Evolutionary conservation across 2,113 vertebrate genomes (phyloP).

Genomic region (Xiphophorus hellerii): DNA sequence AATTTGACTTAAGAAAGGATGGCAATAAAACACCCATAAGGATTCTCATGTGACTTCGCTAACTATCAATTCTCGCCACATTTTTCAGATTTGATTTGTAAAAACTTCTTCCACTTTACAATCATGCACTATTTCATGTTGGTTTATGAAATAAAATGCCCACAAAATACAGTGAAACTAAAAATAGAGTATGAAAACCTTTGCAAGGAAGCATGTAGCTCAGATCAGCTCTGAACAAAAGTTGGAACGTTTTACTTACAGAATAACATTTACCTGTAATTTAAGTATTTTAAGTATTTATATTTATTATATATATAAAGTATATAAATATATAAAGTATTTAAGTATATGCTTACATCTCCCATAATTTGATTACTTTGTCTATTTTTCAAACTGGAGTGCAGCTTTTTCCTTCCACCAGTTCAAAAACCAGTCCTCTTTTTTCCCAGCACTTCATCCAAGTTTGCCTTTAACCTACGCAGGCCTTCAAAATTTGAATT

Average conservation of each 20-base stretch:
- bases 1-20: not conserved
- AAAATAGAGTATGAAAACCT: too few species aligned
- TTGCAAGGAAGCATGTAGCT: too few species aligned
- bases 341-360: not conserved
- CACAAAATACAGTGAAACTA: too few species aligned
- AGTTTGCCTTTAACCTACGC: not conserved
- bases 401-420: not conserved
- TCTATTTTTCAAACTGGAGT: not conserved
- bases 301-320: too few species aligned
- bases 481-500: constrained; percentile 60
- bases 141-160: not conserved
- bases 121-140: not conserved
- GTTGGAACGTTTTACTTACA: too few species aligned
- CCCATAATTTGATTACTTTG: not conserved
- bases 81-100: not conserved
- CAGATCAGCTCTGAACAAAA: too few species aligned
- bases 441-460: not conserved
- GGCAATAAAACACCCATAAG: not conserved
- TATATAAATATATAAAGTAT: too few species aligned
- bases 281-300: not conserved
- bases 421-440: not conserved
- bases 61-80: not conserved
- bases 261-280: too few species aligned
- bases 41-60: not conserved
- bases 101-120: not conserved